Base-by-base conservation (phyloP, 2,888 invertebrate species). In the Mallateleia sp. region DNA sequence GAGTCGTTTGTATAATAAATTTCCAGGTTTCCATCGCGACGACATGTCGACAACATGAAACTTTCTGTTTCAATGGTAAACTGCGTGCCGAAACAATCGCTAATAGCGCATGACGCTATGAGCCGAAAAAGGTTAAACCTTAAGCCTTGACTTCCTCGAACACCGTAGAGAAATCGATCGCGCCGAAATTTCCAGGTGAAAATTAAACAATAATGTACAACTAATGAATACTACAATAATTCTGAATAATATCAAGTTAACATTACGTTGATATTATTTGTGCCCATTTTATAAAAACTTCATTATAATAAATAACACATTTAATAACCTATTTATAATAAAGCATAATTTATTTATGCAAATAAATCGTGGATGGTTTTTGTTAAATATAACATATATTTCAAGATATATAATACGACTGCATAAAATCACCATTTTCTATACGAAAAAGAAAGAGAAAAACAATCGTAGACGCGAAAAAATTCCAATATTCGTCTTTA, bases 11-110 rank as follows among this genome's bases (percentile, higher is more conserved):
- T 62, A 60, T 15, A 58, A 11, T 28, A 20, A 81, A 56, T 64
- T 66, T 20, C 42, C 34, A 86, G 89, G 93, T 93, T 93, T 90
- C 93, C 93, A 93, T 93, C 93, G 92, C 93, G 90, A 93, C 93
- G 87, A 89, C 84, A 83, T 81, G 82, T 89, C 89, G 85, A 90
- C 91, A 92, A 92, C 89, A 90, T 50, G 14, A 56, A 52, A 78
- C 67, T 54, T 54, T 42, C 66, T 66, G 64, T 72, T 78, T 71
- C 54, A 77, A 78, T 77, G 56, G 32, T 50, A 71, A 91, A 64
- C 80, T 66, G 79, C 80, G 38, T 11, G 2, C 14, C 88, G 89
- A 89, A 88, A 88, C 89, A 34, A 42, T 58, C 58, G 89, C 89
- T 90, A 91, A 91, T 90, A 89, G 83, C 91, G 83, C 88, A 85